phyloP scores from a whole-genome alignment of 2,113 vertebrate species.

The Meles meles region DNA sequence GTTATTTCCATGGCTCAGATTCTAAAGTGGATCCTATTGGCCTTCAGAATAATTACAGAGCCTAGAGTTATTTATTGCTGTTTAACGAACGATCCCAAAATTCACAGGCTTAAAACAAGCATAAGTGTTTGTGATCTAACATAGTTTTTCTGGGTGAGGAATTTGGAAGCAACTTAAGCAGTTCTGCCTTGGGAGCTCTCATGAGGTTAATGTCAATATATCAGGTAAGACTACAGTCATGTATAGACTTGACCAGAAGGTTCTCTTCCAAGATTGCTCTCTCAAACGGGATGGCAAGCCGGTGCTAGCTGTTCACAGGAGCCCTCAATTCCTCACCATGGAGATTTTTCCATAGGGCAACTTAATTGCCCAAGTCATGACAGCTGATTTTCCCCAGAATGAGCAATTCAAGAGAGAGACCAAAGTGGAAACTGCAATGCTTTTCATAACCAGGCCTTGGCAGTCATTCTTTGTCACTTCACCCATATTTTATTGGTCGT shows the following conservation, averaged over 20 bases:
- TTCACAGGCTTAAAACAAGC: neutral
- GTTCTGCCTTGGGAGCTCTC: neutral
- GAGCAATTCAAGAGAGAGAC: neutral
- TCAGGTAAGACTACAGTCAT: neutral
- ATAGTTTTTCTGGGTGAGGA: neutral
- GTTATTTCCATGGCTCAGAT: neutral
- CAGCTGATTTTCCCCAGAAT: neutral
- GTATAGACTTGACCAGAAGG: neutral
- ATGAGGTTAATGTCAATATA: neutral
- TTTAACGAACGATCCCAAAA: neutral
- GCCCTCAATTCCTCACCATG: neutral
- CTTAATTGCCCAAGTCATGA: neutral
- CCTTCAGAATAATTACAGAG: neutral
- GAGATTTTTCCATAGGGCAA: neutral
- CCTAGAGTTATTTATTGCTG: neutral
- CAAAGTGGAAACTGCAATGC: no score
- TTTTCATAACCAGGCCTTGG: neutral
- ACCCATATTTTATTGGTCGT: neutral
- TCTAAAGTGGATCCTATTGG: neutral
- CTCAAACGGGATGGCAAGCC: neutral
- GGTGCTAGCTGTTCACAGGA: neutral
- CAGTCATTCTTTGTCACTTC: neutral
- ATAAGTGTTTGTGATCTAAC: neutral
- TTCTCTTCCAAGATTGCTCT: neutral
- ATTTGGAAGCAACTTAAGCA: neutral